These are phyloP conservation scores for Grallaria varia DNA, from an alignment of 2,113 vertebrate genomes.

Conservation along the genomic window DNA sequence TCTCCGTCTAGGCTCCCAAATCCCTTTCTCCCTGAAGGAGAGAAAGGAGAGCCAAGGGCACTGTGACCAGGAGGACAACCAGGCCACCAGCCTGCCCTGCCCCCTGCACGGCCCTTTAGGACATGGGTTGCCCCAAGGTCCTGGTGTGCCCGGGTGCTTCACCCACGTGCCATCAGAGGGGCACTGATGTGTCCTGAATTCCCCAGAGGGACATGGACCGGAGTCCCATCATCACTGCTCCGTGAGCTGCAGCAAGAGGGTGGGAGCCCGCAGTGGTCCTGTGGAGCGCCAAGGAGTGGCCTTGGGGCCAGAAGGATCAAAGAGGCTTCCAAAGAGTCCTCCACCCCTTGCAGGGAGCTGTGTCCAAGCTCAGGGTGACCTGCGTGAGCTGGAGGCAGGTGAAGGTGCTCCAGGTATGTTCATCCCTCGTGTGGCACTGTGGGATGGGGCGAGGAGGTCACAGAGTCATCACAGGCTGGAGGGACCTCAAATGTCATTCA, in stretches of 20 bases:
- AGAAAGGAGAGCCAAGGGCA: background rate
- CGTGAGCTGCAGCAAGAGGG: too few species aligned
- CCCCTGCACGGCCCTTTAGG: background rate
- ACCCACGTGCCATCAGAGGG: background rate
- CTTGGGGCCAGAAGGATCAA: background rate
- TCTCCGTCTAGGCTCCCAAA: background rate
- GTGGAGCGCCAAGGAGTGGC: background rate
- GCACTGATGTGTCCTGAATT: fast-evolving
- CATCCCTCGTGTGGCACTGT: fast-evolving
- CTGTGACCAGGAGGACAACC: background rate
- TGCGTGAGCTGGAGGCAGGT: background rate
- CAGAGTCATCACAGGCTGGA: background rate
- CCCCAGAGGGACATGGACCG: background rate
- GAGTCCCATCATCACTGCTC: background rate
- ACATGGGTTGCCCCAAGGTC: background rate
- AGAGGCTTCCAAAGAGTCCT: background rate
- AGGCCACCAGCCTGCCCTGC: background rate
- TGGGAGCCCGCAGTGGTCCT: background rate
- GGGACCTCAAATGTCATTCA: background rate
- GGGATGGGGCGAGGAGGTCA: background rate
- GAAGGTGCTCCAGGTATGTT: background rate
- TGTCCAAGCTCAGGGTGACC: fast-evolving
- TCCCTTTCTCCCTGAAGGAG: too few species aligned
- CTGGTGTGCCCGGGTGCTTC: background rate
- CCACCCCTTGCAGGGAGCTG: too few species aligned